Percentiles rank a stretch among this genome's conserved stretches.
Conservation (phyloP, 2,888 invertebrate species). For the Lissocephala sabroskyi region DNA sequence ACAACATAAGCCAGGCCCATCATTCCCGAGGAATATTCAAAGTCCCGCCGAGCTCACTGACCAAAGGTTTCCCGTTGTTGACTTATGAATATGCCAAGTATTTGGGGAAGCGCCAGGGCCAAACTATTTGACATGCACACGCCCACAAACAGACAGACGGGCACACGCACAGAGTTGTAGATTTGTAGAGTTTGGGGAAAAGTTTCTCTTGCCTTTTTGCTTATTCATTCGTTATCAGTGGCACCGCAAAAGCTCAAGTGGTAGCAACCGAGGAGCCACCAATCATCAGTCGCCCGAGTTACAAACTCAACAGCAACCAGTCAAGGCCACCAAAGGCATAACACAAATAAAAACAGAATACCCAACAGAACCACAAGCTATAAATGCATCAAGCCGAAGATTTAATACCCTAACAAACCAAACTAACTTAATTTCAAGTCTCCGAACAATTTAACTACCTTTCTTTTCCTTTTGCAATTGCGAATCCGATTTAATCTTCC, state of each 20-base stretch:
- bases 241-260: slow-evolving; percentile 2
- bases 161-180: neutral
- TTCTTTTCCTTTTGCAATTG: no score
- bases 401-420: no score
- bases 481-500: no score
- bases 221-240: slow-evolving; percentile 25
- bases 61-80: slow-evolving; percentile 1
- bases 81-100: slow-evolving; percentile 33
- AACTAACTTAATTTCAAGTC: no score
- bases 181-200: neutral
- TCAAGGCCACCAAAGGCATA: slow-evolving; percentile 38
- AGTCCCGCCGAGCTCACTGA: no score
- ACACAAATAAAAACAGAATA: no score
- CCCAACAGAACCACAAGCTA: no score
- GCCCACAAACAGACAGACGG: neutral
- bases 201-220: slow-evolving; percentile 5
- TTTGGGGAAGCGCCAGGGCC: neutral
- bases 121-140: slow-evolving; percentile 1
- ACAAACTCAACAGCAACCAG: slow-evolving; percentile 12
- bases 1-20: no score
- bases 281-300: no score
- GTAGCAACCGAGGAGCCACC: neutral
- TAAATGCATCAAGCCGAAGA: no score
- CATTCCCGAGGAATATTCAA: no score
- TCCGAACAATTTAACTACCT: no score